Percentiles rank a stretch among this genome's conserved stretches.
Evolutionary conservation across 2,797 vertebrate genomes (phyloP).

Genomic region (Oreochromis mossambicus): DNA sequence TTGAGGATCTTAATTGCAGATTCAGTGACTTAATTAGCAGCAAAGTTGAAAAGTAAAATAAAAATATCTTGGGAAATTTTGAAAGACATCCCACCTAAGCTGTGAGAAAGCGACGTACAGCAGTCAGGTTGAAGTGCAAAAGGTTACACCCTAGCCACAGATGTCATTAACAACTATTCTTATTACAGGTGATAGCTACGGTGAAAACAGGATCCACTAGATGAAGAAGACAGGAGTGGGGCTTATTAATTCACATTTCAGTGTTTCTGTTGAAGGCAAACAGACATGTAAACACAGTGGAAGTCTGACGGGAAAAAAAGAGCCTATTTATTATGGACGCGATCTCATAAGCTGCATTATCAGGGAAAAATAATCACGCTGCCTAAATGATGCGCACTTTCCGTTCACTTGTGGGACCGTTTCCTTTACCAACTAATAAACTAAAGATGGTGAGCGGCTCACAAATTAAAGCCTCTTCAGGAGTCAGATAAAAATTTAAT

Average conservation of each 20-base stretch:
- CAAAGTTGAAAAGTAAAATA: conserved; percentile 1
- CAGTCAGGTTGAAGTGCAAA: conserved; percentile 32
- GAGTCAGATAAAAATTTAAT: conserved; percentile 52
- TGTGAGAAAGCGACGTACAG: conserved; percentile 25
- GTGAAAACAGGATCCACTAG: conserved; percentile 53
- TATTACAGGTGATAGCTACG: conserved; percentile 60
- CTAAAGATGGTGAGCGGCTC: conserved; percentile 13
- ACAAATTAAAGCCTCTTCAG: conserved; percentile 49
- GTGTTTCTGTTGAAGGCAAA: conserved; percentile 16
- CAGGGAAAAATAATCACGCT: background rate
- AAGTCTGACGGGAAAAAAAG: conserved; percentile 7
- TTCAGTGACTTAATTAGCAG: background rate
- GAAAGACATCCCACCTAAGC: conserved; percentile 25
- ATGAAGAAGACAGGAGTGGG: conserved; percentile 13
- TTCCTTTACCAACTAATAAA: conserved; percentile 1
- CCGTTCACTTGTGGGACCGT: background rate
- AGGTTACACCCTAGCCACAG: conserved; percentile 60
- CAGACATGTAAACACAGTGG: background rate
- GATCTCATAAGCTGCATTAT: conserved; percentile 13
- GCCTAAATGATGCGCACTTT: conserved; percentile 1
- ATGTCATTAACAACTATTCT: conserved; percentile 65
- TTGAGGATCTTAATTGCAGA: background rate
- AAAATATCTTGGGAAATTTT: conserved; percentile 17
- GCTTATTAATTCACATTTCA: conserved; percentile 59
- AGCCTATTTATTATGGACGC: background rate